Evolutionary conservation across 2,797 vertebrate genomes (phyloP), one percentile per base, ranked within the genome.

Genomic region (Spatula versicolor): DNA sequence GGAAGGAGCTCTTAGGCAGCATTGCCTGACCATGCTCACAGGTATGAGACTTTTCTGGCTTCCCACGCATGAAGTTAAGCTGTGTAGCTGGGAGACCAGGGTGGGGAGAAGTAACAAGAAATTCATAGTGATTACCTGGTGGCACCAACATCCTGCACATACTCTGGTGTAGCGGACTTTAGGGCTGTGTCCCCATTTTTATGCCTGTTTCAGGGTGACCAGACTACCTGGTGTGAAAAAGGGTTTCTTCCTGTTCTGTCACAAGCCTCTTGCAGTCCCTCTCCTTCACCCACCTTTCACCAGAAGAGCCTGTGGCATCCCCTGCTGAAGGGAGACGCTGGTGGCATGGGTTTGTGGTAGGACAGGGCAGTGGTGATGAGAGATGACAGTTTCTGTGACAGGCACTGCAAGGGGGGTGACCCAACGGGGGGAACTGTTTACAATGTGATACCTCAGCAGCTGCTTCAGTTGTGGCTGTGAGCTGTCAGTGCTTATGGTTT

Each of bases 401-500:
- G 74, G 37, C 30, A 0, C 74, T 69, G 64, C 20, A 4, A 66
- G 54, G 55, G 37, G 39, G 73, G 39, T 90, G 85, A 55, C 54
- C 31, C 39, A 59, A 33, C 0, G 1, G 31, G 45, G 39, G 63
- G 33, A 43, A 43, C 79, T 96, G 66, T 88, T 94, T 75, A 95
- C 90, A 82, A 90, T 2, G 54, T 77, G 90, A 93, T 93, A 82
- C 74, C 58, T 89, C 91, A 81, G 92, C 96, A 97, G 95, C 96
- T 97, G 96, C 86, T 83, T 77, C 66, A 52, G 92, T n/a, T 13
- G 1, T 56, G n/a, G 76, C 85, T 55, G 2, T 72, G 93, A 90
- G 91, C 78, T 93, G 67, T 90, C 96, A 85, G 30, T 77, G 87
- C 91, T 87, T 82, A 78, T 1, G 3, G 90, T 92, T 96, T 97